Evolutionary conservation across 2,113 vertebrate genomes (phyloP), one percentile per base, ranked within the genome.

Genomic region (Actenoides lindsayi): DNA sequence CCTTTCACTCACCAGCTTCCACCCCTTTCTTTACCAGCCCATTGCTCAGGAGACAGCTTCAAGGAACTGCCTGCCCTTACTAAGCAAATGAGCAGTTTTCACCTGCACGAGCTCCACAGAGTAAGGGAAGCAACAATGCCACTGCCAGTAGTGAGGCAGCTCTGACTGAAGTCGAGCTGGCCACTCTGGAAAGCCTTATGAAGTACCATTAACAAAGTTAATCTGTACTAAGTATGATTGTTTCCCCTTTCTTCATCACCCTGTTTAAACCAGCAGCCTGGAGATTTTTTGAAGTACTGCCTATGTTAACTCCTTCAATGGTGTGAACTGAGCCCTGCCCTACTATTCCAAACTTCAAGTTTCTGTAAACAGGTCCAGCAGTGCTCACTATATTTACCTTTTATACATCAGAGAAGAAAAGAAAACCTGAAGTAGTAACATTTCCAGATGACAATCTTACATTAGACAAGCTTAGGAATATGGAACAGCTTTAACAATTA

Each of bases 1-100:
- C 17, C 28, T 30, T 73, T 41, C 28, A 44, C 51, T 5, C 54
- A 91, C 4, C 42, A 59, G 27, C 21, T 87, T 46, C 39, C 73
- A 53, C 14, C 21, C n/a, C 12, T 53, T 44, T 63, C 59, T 56
- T 46, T 18, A 69, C 16, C 65, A 81, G 63, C 9, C 67, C 41
- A 41, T 2, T 0, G 0, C 37, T 57, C 13, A 71, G 78, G 28
- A 30, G 10, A 48, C 4, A 57, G 31, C 14, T 65, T 30, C 44
- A 71, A 35, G 77, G 41, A 62, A 11, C 12, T 53, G 27, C 10
- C 21, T 54, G 16, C 8, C 10, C 3, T 23, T 30, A 53, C 59
- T 39, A 62, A 82, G 70, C 12, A 44, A 67, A 73, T 0, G 11
- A 56, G 68, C 28, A 28, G 76, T 14, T 89, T 33, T 28, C 9